Base-by-base conservation (phyloP, 2,888 invertebrate species). In the Acleris holmiana region DNA sequence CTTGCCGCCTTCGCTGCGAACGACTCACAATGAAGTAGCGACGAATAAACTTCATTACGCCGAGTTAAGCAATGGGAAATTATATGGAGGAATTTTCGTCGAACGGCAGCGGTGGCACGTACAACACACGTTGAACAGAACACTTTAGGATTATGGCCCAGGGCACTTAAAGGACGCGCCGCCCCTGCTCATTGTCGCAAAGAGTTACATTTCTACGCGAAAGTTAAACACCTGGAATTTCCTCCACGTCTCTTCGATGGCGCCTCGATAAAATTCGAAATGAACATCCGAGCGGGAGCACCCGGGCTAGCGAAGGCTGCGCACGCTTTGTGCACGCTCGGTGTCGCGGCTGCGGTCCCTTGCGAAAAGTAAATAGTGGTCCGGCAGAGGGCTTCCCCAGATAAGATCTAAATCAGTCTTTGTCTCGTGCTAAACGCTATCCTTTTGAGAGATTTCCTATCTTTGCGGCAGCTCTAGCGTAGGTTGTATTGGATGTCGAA, bases 41-140 rank as follows among this genome's bases (percentile, higher is more conserved):
- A 84, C 85, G 89, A 89, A 91, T 93, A 91, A 91, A 91, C 91
- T 91, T 90, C 88, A 92, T 91, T 89, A 91, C 87, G 78, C 80
- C 81, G 83, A 88, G 88, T 91, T 90, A 89, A 89, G 88, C 86
- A 89, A 65, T 89, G 84, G 88, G 84, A 88, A 90, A 91, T 92
- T 91, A 91, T 91, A 90, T 86, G 88, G 83, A 88, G 86, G 86
- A 88, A 92, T 92, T 92, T 91, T 91, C 86, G 88, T 83, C 82
- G 82, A 86, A 81, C 83, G 80, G 80, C 77, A 82, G 78, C 79
- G 79, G 83, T 83, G 67, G 69, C 70, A 87, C 86, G 85, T 88
- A 85, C 74, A 72, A 60, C 61, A 55, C 54, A 56, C 51, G 64
- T 46, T 49, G 50, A 59, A 64, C 55, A 67, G 80, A 82, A 84